These are phyloP conservation scores for Leptopilina clavipes DNA, from an alignment of 1,140 invertebrate species.

Conservation along the genomic window DNA sequence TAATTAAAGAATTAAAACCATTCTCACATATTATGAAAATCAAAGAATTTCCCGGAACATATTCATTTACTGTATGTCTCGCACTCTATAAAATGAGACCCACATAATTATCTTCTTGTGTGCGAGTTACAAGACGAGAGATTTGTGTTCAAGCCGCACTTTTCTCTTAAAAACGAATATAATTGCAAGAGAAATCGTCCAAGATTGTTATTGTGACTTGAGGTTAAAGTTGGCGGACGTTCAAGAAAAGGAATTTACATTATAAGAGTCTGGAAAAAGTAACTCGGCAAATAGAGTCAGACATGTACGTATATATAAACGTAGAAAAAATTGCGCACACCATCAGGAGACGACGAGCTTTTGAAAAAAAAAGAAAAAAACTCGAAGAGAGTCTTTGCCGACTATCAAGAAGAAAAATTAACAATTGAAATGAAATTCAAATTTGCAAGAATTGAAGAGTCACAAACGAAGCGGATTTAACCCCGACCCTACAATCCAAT, in stretches of 20 bases:
- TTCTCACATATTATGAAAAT: not conserved
- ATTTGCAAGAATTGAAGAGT: not conserved
- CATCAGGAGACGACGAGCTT: not conserved
- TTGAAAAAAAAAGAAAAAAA: not conserved
- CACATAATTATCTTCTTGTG: not conserved
- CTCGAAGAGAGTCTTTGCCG: not conserved
- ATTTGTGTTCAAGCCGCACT: too few species aligned
- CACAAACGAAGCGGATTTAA: slow-evolving; percentile 2
- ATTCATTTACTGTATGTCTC: not conserved
- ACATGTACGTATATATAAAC: not conserved
- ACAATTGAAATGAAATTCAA: slow-evolving; percentile 29
- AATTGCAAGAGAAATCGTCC: slow-evolving; percentile 9
- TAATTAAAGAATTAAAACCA: not conserved
- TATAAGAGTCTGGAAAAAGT: not conserved
- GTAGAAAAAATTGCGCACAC: not conserved
- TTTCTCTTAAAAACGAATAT: not conserved
- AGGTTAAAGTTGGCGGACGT: slow-evolving; percentile 35
- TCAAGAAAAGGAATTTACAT: slow-evolving; percentile 33
- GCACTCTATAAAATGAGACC: not conserved
- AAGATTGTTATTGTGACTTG: slow-evolving; percentile 27
- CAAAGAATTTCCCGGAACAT: not conserved
- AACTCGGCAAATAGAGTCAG: slow-evolving; percentile 11
- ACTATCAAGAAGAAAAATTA: slow-evolving; percentile 1
- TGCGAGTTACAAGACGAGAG: not conserved
- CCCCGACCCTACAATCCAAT: not conserved